A percentile compares a stretch with the other conserved stretches of the same genome.
Evolutionary conservation across 2,888 invertebrate species (phyloP).

Genomic region (Drosophila borealis): DNA sequence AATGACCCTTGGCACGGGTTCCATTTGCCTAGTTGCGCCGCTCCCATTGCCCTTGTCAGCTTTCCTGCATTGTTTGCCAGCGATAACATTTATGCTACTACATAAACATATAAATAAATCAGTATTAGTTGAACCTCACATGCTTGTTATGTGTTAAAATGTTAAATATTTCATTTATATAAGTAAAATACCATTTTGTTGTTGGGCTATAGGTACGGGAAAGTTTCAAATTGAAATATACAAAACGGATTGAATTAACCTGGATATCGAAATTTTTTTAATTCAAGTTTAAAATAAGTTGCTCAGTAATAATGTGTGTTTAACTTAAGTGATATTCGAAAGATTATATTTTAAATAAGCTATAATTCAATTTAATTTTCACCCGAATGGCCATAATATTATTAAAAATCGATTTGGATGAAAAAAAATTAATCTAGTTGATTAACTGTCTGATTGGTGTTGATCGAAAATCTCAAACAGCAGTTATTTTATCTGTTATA

Average conservation of each 20-base stretch:
- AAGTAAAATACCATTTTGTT: slow-evolving; percentile 31
- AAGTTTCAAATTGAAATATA: background rate
- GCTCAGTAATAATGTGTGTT: too few species aligned
- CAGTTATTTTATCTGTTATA: too few species aligned
- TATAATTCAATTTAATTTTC: too few species aligned
- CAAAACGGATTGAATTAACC: background rate
- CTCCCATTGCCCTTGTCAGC: slow-evolving; percentile 36
- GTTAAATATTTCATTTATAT: slow-evolving; percentile 61
- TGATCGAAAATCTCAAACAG: too few species aligned
- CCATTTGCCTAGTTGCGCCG: slow-evolving; percentile 39
- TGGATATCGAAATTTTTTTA: background rate
- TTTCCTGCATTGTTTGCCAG: slow-evolving; percentile 61
- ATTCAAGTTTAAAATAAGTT: too few species aligned
- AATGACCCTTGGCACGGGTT: slow-evolving; percentile 71
- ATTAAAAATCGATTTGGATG: too few species aligned
- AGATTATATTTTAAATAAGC: too few species aligned
- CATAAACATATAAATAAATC: slow-evolving; percentile 76
- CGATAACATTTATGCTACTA: slow-evolving; percentile 79
- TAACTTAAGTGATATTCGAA: too few species aligned
- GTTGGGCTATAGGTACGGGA: too few species aligned
- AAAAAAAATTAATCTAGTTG: too few species aligned
- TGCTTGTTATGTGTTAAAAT: slow-evolving; percentile 36
- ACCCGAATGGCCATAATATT: too few species aligned
- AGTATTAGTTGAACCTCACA: slow-evolving; percentile 68
- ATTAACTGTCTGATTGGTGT: too few species aligned